These are phyloP conservation scores for Echinops telfairi DNA, from an alignment of 2,113 vertebrate genomes.

Conservation along the genomic window DNA sequence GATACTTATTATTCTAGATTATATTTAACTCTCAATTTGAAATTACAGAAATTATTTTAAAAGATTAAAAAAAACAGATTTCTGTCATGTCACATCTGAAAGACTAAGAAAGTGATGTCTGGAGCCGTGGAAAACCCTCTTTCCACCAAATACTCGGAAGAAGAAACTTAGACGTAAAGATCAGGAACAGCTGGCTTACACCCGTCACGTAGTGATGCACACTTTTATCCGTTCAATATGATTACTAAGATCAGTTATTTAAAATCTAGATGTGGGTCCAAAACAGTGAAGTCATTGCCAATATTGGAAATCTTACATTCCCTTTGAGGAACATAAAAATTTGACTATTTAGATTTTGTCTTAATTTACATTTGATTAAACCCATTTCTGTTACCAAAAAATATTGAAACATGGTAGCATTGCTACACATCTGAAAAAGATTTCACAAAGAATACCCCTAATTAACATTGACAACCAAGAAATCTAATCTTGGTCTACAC, in stretches of 20 bases:
- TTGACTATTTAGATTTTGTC: conserved; percentile 35
- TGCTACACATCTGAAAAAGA: conserved; percentile 56
- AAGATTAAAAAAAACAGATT: conserved; percentile 63
- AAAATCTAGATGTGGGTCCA: conserved; percentile 45
- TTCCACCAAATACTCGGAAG: conserved; percentile 35
- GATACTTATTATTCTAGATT: conserved; percentile 50
- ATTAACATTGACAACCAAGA: conserved; percentile 53
- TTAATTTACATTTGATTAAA: conserved; percentile 52
- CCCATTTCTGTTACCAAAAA: conserved; percentile 43
- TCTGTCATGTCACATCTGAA: conserved; percentile 47
- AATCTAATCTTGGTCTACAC: conserved; percentile 31
- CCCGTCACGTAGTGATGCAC: background rate
- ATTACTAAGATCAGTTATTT: conserved; percentile 31
- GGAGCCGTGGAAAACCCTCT: conserved; percentile 48
- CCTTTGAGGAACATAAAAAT: conserved; percentile 43
- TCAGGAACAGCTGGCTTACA: conserved; percentile 2
- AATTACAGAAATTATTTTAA: conserved; percentile 58
- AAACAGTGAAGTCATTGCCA: conserved; percentile 24
- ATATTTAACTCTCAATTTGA: conserved; percentile 10
- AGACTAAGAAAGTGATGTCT: conserved; percentile 49
- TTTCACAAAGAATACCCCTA: conserved; percentile 42
- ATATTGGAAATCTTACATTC: conserved; percentile 56
- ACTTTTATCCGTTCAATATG: conserved; percentile 39
- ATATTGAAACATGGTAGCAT: background rate
- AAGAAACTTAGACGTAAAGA: conserved; percentile 24